Evolutionary conservation across 2,113 vertebrate genomes (phyloP).

Genomic region (Sus scrofa): T2T-Sscrofa CM000829.6:51331001-51331500

Average conservation of each 20-base stretch:
- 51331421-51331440: background rate
- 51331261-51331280: background rate
- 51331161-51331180: background rate
- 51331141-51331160: background rate
- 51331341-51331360: background rate
- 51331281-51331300: background rate
- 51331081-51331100: no score
- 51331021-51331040: background rate
- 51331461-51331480: background rate
- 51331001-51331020: background rate
- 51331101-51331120: background rate
- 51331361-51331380: background rate
- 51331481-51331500: background rate
- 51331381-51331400: background rate
- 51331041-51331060: background rate
- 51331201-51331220: background rate
- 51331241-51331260: background rate
- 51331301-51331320: background rate
- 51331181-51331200: background rate
- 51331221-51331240: background rate
- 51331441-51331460: background rate
- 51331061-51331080: background rate
- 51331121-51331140: background rate
- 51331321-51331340: background rate
- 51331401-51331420: background rate